Evolutionary conservation across 2,113 vertebrate genomes (phyloP), one percentile per base, ranked within the genome.

Genomic region (Rhynchopsitta pachyrhyncha): DNA sequence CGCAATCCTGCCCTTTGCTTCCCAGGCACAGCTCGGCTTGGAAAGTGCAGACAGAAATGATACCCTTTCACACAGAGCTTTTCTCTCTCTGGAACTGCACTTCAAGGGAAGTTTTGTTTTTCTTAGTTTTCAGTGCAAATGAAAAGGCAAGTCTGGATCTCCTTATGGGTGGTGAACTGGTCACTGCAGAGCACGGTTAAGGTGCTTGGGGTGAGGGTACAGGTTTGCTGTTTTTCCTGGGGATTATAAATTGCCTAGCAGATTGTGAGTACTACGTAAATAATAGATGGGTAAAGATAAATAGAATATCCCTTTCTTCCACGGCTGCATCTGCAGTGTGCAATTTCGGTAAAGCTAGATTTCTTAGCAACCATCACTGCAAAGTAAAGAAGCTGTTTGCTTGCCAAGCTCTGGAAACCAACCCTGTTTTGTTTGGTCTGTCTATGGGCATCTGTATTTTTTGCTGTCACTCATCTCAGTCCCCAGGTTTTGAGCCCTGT

Each of bases 401-500:
- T 24, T 44, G 17, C 39, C 13, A 29, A 8, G 23, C 10, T 47
- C 66, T 67, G 59, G 24, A 67, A 73, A 47, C 35, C 1, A 2
- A 4, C 24, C 17, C 13, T 63, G 28, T n/a, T 37, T 53, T 19
- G 6, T n/a, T 46, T 29, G 41, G 49, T 37, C 8, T 52, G 4
- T 24, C 41, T 19, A 7, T 6, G 9, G 13, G 11, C 19, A 31
- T 35, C 9, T 0, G 0, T 37, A 9, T 23, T 50, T 33, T 50
- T 39, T 44, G 42, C 44, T 20, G 18, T 39, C 29, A 2, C 17
- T 25, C 44, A 37, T 46, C 16, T 52, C 33, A 39, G 24, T 7
- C 4, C 1, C 1, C 23, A 23, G 33, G 19, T n/a, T n/a, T 59
- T 9, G 35, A 64, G 29, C 46, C 9, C 20, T 0, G 1, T 44